Base-by-base conservation (phyloP, 2,888 invertebrate genomes). In the Macrostomum cliftonense region DNA sequence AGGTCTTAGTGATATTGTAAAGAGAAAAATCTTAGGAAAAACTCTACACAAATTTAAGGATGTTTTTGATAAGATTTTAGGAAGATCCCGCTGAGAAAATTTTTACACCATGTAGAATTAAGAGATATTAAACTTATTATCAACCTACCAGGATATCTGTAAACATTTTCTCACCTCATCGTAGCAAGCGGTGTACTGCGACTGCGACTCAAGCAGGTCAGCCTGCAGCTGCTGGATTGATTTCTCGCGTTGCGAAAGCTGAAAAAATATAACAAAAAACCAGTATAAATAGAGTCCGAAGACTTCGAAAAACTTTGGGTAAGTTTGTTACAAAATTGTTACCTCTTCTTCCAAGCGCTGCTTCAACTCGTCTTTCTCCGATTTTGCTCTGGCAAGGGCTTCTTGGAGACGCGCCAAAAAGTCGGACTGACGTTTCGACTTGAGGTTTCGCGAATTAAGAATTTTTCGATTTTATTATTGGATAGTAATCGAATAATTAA, bases 111-210 rank as follows among this genome's bases (percentile, higher is more conserved):
- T n/a, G n/a, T n/a, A n/a, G n/a, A n/a, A n/a, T n/a, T n/a, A n/a
- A n/a, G n/a, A n/a, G n/a, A n/a, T n/a, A n/a, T n/a, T n/a, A n/a
- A n/a, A n/a, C n/a, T n/a, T n/a, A n/a, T n/a, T n/a, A n/a, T n/a
- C n/a, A n/a, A n/a, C n/a, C n/a, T n/a, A n/a, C n/a, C n/a, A n/a
- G n/a, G n/a, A n/a, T n/a, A n/a, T n/a, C n/a, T n/a, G n/a, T n/a
- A 28, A 28, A 9, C 9, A 28, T 28, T 28, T n/a, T 36, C 47
- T 58, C 45, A 66, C 66, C 61, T 66, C 63, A 54, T 64, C 65
- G 50, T 65, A 65, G 52, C 63, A 63, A 17, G 61, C 57, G 43
- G 61, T 61, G 56, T 65, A 63, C 53, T 65, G 66, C 14, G 61
- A 55, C 59, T 66, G 65, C 2, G 65, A 64, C 46, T 66, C 64